These are phyloP conservation scores for Carduelis carduelis DNA, from an alignment of 2,797 vertebrate genomes.

Conservation along the genomic window DNA sequence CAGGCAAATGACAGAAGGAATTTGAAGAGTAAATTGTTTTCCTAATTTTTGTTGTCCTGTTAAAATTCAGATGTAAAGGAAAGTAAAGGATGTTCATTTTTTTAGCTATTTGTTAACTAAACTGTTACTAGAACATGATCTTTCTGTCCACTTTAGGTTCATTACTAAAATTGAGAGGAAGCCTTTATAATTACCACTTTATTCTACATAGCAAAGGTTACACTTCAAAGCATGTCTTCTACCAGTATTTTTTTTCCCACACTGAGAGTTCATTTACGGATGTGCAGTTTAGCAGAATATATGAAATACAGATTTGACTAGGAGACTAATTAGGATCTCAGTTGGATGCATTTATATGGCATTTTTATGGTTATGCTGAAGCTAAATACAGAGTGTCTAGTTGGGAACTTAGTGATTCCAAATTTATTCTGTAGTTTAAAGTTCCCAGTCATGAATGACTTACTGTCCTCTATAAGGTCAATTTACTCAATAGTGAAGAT, in stretches of 20 bases:
- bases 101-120: background rate
- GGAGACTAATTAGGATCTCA: background rate
- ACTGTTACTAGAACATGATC: background rate
- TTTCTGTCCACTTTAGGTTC: background rate
- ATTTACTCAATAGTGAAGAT: conserved; percentile 5
- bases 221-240: background rate
- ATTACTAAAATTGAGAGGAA: background rate
- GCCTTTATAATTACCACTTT: background rate
- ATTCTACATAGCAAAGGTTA: background rate
- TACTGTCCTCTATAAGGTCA: background rate
- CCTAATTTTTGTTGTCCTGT: background rate
- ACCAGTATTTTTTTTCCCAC: background rate
- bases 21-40: background rate
- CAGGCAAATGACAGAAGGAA: background rate
- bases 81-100: background rate
- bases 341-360: background rate
- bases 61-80: background rate
- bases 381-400: background rate
- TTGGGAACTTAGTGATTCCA: background rate
- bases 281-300: background rate
- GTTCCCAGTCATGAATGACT: background rate
- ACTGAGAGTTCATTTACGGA: background rate
- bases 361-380: conserved; percentile 1
- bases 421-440: conserved; percentile 13
- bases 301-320: background rate